Conservation (phyloP, 2,888 invertebrate species). For the Sylvicola cinctus region DNA sequence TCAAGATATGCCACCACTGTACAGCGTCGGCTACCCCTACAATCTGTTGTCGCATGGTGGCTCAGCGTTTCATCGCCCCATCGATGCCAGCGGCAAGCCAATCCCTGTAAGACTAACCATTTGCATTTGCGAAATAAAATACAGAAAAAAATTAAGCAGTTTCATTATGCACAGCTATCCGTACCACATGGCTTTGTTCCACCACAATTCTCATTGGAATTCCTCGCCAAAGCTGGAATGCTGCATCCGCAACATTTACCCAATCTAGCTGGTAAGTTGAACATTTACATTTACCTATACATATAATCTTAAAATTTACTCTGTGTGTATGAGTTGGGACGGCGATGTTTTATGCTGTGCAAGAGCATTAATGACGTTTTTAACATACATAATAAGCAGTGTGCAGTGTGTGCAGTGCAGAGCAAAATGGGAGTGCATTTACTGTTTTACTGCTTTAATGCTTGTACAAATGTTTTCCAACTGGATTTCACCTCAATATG, state of each 20-base stretch:
- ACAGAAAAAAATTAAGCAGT: slow-evolving; percentile 4
- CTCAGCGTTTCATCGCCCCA: slow-evolving; percentile 32
- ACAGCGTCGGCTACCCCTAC: slow-evolving; percentile 27
- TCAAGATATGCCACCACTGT: slow-evolving; percentile 23
- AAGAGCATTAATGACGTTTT: not conserved
- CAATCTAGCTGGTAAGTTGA: slow-evolving; percentile 50
- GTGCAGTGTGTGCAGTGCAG: too few relatives aligned
- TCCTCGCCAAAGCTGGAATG: slow-evolving; percentile 82
- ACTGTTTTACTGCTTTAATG: too few relatives aligned
- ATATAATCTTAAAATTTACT: slow-evolving; percentile 3
- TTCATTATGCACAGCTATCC: slow-evolving; percentile 17
- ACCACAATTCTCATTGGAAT: slow-evolving; percentile 41
- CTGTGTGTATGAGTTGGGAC: not conserved
- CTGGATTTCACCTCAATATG: too few relatives aligned
- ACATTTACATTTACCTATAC: not conserved
- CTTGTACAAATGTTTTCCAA: too few relatives aligned
- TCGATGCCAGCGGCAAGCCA: slow-evolving; percentile 26
- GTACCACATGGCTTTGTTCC: slow-evolving; percentile 29
- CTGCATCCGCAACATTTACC: slow-evolving; percentile 66
- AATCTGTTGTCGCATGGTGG: slow-evolving; percentile 27
- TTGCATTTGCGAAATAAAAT: not conserved
- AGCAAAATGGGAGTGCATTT: too few relatives aligned
- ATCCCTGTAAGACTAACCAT: slow-evolving; percentile 18
- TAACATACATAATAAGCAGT: too few relatives aligned
- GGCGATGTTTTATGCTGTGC: slow-evolving; percentile 2